A percentile compares a stretch with the other conserved stretches of the same genome.
Evolutionary conservation across 2,888 invertebrate genomes (phyloP).

Genomic region (Mythimna albipuncta): DNA sequence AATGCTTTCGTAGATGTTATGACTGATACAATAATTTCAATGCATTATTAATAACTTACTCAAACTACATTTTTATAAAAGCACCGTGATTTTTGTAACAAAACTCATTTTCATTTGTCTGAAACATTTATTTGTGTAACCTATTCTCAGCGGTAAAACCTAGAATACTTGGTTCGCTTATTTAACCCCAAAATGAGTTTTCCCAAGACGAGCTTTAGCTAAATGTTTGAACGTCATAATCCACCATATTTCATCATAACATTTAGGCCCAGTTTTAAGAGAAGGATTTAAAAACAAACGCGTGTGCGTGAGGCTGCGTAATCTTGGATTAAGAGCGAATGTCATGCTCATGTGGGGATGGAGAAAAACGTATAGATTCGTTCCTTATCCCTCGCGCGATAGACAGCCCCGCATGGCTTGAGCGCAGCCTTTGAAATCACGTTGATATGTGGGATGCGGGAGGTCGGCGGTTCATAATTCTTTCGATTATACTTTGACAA

Average conservation of each 20-base stretch:
- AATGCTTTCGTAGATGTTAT: slow-evolving; percentile 36
- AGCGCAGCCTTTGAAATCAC: slow-evolving; percentile 54
- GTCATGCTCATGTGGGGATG: slow-evolving; percentile 39
- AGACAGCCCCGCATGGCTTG: slow-evolving; percentile 49
- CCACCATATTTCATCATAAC: slow-evolving; percentile 49
- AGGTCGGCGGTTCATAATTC: slow-evolving; percentile 47
- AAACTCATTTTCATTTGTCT: slow-evolving; percentile 11
- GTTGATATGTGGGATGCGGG: slow-evolving; percentile 53
- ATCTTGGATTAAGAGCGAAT: slow-evolving; percentile 55
- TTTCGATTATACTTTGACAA: slow-evolving; percentile 36
- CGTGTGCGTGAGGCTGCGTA: slow-evolving; percentile 23
- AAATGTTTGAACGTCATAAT: slow-evolving; percentile 46
- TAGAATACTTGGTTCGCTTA: slow-evolving; percentile 27
- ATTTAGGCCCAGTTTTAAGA: slow-evolving; percentile 48
- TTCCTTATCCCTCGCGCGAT: slow-evolving; percentile 49
- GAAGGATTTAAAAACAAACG: slow-evolving; percentile 53
- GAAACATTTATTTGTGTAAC: slow-evolving; percentile 24
- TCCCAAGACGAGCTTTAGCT: slow-evolving; percentile 35
- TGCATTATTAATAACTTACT: slow-evolving; percentile 21
- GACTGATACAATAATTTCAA: slow-evolving; percentile 37
- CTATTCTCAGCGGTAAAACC: slow-evolving; percentile 19
- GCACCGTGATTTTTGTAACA: slow-evolving; percentile 10
- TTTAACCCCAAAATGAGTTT: slow-evolving; percentile 46
- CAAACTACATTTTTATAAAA: slow-evolving; percentile 23
- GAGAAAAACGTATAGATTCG: slow-evolving; percentile 43